phyloP scores from a whole-genome alignment of 2,113 vertebrate species.

The Heloderma charlesbogerti region DNA sequence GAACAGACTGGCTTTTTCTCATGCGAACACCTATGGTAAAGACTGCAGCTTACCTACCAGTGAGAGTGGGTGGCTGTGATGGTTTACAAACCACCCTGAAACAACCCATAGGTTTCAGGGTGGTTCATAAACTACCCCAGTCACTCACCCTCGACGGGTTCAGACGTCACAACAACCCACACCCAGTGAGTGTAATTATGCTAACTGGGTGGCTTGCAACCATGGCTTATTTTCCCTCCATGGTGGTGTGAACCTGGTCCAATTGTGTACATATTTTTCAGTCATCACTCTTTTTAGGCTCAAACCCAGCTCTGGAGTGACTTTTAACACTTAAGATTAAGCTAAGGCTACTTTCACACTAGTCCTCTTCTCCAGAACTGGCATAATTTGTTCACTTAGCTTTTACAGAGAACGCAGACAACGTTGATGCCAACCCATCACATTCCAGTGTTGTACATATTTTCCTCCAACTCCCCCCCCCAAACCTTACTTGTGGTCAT shows the following conservation, averaged over 20 bases:
- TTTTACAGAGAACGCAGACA: not conserved
- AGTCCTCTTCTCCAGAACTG: not conserved
- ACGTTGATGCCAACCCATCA: not conserved
- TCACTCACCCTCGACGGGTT: too few relatives aligned
- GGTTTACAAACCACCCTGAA: too few relatives aligned
- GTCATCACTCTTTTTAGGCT: not conserved
- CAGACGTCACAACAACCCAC: too few relatives aligned
- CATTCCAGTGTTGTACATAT: not conserved
- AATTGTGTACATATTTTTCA: not conserved
- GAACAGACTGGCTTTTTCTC: not conserved
- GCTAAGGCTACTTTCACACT: not conserved
- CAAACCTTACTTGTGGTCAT: not conserved
- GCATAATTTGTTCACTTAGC: not conserved
- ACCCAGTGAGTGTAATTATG: too few relatives aligned
- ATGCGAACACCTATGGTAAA: not conserved
- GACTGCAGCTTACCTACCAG: not conserved
- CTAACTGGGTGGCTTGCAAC: too few relatives aligned
- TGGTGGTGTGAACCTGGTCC: too few relatives aligned
- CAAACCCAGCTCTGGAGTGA: too few relatives aligned
- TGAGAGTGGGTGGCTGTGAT: too few relatives aligned
- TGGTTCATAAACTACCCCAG: too few relatives aligned
- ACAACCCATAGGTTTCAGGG: too few relatives aligned
- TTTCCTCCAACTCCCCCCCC: not conserved
- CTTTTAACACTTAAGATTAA: not conserved
- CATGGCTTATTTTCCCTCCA: too few relatives aligned